Conservation (phyloP, 2,888 invertebrate genomes). For the Odontomyia ornata region DNA sequence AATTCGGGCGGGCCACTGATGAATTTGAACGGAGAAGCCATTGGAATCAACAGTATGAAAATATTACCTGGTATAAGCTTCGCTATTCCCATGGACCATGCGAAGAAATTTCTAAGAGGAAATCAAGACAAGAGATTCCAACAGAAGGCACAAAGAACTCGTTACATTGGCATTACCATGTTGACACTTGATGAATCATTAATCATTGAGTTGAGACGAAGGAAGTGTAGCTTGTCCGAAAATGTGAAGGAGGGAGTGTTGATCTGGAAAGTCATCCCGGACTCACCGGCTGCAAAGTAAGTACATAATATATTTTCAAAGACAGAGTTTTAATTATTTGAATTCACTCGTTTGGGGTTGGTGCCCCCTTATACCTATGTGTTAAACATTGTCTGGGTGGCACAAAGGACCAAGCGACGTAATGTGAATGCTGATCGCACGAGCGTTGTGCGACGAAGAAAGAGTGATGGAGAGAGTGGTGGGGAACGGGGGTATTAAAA, state of each 20-base stretch:
- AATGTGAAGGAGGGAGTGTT: conserved; percentile 81
- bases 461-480: too few relatives aligned
- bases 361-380: too few relatives aligned
- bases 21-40: conserved; percentile 91
- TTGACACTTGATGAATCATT: conserved; percentile 82
- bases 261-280: conserved; percentile 77
- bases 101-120: conserved; percentile 78
- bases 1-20: conserved; percentile 95
- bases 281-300: conserved; percentile 18
- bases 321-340: too few relatives aligned
- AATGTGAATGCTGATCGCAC: too few relatives aligned
- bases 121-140: conserved; percentile 58
- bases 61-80: conserved; percentile 94
- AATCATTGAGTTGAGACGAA: conserved; percentile 70
- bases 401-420: too few relatives aligned
- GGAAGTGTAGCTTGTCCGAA: conserved; percentile 69
- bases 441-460: too few relatives aligned
- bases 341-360: too few relatives aligned
- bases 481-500: too few relatives aligned
- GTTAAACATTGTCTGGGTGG: too few relatives aligned
- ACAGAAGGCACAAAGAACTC: conserved; percentile 57
- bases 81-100: conserved; percentile 91
- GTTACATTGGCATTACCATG: conserved; percentile 91
- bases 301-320: not conserved
- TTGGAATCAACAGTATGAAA: conserved; percentile 93